Base-by-base conservation (phyloP, 2,113 vertebrate species). In the Asarcornis scutulata region DNA sequence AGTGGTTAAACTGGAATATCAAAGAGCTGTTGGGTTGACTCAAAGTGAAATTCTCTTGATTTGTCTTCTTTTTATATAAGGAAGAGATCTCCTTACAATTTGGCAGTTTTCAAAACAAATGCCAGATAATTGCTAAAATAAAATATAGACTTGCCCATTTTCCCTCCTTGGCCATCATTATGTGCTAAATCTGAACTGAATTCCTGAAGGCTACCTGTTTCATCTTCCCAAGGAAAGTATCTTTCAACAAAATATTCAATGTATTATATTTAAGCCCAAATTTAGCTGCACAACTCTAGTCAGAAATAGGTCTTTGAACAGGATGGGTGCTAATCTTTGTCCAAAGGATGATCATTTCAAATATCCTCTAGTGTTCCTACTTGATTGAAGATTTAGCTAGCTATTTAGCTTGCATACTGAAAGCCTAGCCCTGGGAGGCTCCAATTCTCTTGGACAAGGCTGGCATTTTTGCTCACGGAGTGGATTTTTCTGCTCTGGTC, bases 401-500 rank as follows among this genome's bases (percentile, higher is more conserved):
- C 34, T 78, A 29, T 46, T 62, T 71, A 40, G 40, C 25, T 69
- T 77, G 53, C 6, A 17, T 3, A 6, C 42, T 64, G 40, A 62
- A 27, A 78, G 46, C 7, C 46, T 82, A 40, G 14, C 50, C 23
- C 36, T 7, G 32, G 38, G 32, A 68, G 22, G 31, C 31, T 60
- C 36, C n/a, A 13, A 11, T 23, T 71, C 34, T 31, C 18, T 76
- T 0, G 0, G 6, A 5, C 38, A 7, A 18, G 26, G 15, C 36
- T 75, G 62, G 14, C 11, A 16, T 42, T 80, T 25, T 29, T 2
- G 2, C 20, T 81, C 31, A 40, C 20, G 17, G 20, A 58, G 32
- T 46, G 52, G 27, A 8, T 21, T 23, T 18, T 69, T 29, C 22
- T 86, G 42, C 48, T n/a, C 34, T 46, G 17, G 21, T 66, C 9